These are phyloP conservation scores for Notolabrus celidotus DNA, from an alignment of 2,797 vertebrate genomes.

Conservation along the genomic window DNA sequence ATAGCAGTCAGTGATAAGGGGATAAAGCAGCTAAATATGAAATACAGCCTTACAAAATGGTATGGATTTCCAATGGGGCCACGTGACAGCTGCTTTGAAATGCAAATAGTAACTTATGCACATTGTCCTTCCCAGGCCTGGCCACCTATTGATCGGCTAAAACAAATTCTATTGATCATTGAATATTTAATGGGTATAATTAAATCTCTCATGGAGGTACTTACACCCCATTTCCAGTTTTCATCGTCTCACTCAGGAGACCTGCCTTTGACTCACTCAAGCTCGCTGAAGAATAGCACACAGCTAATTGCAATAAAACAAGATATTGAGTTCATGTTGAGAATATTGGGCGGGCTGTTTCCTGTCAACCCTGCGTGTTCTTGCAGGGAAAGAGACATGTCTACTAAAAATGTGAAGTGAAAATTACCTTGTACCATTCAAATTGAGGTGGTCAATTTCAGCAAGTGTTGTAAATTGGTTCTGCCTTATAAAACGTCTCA, in stretches of 20 bases:
- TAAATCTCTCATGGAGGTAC: slow-evolving; percentile 84
- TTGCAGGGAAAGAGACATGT: slow-evolving; percentile 4
- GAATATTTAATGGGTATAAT: slow-evolving; percentile 90
- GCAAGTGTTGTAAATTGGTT: slow-evolving; percentile 26
- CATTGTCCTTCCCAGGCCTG: slow-evolving; percentile 84
- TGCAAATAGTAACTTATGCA: slow-evolving; percentile 89
- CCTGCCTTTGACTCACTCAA: slow-evolving; percentile 65
- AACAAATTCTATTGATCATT: slow-evolving; percentile 89
- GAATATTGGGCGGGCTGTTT: slow-evolving; percentile 50
- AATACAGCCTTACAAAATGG: slow-evolving; percentile 88
- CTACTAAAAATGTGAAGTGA: slow-evolving; percentile 22
- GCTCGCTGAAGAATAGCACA: slow-evolving; percentile 45
- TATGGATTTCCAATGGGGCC: slow-evolving; percentile 89
- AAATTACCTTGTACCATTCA: slow-evolving; percentile 38
- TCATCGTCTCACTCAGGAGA: slow-evolving; percentile 76
- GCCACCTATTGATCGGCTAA: slow-evolving; percentile 86
- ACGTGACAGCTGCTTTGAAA: slow-evolving; percentile 88
- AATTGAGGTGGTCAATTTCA: slow-evolving; percentile 28
- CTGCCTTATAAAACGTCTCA: slow-evolving; percentile 14
- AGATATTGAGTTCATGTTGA: slow-evolving; percentile 49
- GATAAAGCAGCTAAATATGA: slow-evolving; percentile 87
- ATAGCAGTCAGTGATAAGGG: slow-evolving; percentile 87
- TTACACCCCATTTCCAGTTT: slow-evolving; percentile 83
- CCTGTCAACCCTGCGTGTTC: slow-evolving; percentile 43
- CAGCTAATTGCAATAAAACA: slow-evolving; percentile 63